phyloP scores from a whole-genome alignment of 2,113 vertebrate genomes.

The Carassius gibelio region DNA sequence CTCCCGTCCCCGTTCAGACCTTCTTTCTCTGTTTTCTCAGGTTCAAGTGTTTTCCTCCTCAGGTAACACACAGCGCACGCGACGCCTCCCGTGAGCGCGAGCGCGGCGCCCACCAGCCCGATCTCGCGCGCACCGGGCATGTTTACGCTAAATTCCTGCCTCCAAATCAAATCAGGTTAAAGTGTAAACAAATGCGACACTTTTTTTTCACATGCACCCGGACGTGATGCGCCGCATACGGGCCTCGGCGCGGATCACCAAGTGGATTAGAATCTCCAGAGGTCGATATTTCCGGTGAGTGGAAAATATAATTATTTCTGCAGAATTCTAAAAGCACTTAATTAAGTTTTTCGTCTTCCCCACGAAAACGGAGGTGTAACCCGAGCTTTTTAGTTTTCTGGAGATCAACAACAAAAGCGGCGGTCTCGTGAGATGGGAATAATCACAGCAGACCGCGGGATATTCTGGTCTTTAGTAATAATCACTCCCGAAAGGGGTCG shows the following conservation, averaged over 20 bases:
- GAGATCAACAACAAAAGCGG: constrained; percentile 17
- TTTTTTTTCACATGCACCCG: neutral
- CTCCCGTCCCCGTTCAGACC: neutral
- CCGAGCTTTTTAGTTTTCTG: neutral
- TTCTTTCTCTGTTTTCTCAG: neutral
- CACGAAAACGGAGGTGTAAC: neutral
- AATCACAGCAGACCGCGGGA: neutral
- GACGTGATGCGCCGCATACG: neutral
- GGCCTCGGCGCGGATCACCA: constrained; percentile 54
- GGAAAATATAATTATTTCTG: neutral
- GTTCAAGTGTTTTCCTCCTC: constrained; percentile 23
- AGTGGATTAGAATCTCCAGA: constrained; percentile 63
- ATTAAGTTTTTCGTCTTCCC: neutral
- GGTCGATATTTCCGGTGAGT: constrained; percentile 4
- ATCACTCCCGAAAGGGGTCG: neutral
- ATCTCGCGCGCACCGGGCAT: constrained; percentile 69
- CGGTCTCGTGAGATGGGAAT: constrained; percentile 17
- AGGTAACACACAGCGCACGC: constrained; percentile 72
- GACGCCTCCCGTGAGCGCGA: constrained; percentile 68
- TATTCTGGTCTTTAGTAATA: neutral
- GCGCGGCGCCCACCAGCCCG: constrained; percentile 67
- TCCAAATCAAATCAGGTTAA: neutral
- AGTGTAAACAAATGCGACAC: neutral
- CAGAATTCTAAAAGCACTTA: too few species aligned
- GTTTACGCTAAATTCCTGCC: neutral